These are phyloP conservation scores for Embidobia sp. DNA, from an alignment of 2,888 invertebrate genomes.

Conservation along the genomic window DNA sequence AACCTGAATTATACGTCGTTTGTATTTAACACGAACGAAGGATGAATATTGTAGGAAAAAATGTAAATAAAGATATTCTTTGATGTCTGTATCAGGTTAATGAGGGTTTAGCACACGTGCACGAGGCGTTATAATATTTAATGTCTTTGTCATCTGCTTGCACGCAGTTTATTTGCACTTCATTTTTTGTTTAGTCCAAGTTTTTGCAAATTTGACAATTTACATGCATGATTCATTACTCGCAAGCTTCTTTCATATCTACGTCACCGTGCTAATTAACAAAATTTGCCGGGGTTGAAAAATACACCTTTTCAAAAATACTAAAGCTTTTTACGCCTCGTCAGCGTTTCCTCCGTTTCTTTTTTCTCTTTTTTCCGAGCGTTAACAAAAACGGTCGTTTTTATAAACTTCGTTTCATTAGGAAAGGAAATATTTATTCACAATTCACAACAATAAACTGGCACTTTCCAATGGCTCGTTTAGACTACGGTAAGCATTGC, in stretches of 20 bases:
- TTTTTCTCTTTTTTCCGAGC: too few relatives aligned
- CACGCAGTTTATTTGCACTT: constrained; percentile 20
- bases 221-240: constrained; percentile 33
- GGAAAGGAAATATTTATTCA: constrained; percentile 17
- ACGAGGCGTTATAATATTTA: constrained; percentile 22
- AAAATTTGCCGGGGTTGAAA: constrained; percentile 4
- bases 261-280: constrained; percentile 9
- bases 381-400: not conserved
- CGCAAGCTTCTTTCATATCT: constrained; percentile 3
- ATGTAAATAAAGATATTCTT: constrained; percentile 27
- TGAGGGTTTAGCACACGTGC: constrained; percentile 28
- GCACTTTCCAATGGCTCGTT: not conserved
- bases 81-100: constrained; percentile 34
- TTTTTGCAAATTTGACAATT: constrained; percentile 48
- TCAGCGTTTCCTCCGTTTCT: too few relatives aligned
- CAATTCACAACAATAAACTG: constrained; percentile 12
- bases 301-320: constrained; percentile 1
- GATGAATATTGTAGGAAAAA: constrained; percentile 21
- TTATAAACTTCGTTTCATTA: not conserved
- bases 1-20: constrained; percentile 20
- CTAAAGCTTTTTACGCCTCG: not conserved
- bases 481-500: not conserved
- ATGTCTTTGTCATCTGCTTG: constrained; percentile 11
- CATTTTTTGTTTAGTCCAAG: constrained; percentile 26
- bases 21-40: constrained; percentile 12